Base-by-base conservation (phyloP, 2,888 invertebrate genomes). In the Dasypogon diadema region DNA sequence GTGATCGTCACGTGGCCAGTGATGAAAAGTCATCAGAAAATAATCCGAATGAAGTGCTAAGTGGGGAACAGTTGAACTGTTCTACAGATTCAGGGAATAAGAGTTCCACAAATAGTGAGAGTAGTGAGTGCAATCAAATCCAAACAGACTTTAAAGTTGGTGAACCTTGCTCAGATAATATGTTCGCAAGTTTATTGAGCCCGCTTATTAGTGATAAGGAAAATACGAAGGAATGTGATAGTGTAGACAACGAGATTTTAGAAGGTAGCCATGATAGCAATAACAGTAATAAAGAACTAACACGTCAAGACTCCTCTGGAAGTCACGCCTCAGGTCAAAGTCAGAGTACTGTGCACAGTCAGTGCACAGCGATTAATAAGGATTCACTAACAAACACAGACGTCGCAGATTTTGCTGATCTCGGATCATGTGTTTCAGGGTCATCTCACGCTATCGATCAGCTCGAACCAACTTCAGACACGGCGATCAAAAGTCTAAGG, bases 301-400 rank as follows among this genome's bases (percentile, higher is more conserved):
- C 78, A 58, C 89, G 90, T 72, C 89, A 89, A 84, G 89, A 90
- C 82, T 90, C 90, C 55, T 87, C 88, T 72, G 89, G 89, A 81
- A 90, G 90, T 81, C 87, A 89, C 80, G 88, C 89, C 82, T 91
- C 91, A 75, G 91, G 91, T 77, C 89, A 87, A 77, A 85, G 80
- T 74, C 80, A 81, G 10, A 85, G 88, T 65, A 88, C 89, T 24
- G 89, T 89, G 48, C 84, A 91, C 80, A 91, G 91, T 83, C 93
- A 93, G 30, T 91, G 91, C 77, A 91, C 91, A 83, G 91, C 91
- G 82, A 85, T 85, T 74, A 81, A 85, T 78, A 74, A 84, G 80
- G 84, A 81, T 78, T 80, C 82, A 70, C 80, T 79, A 58, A 75
- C 78, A 51, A 90, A 90, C 80, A 88, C 88, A 80, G 91, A 91